Evolutionary conservation across 2,797 vertebrate species (phyloP).

Genomic region (Artibeus lituratus): DNA sequence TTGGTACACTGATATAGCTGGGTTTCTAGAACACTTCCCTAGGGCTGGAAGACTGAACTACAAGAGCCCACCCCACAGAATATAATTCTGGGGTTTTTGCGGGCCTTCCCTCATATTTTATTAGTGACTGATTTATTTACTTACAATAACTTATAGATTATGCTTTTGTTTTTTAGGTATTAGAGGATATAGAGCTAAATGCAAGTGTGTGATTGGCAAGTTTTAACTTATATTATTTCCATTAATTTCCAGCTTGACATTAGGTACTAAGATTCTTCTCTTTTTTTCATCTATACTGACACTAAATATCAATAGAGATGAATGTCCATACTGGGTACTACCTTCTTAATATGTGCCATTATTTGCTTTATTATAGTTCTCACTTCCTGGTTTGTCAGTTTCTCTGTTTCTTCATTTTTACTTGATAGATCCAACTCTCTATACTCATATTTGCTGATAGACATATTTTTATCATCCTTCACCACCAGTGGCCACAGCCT

Average conservation of each 20-base stretch:
- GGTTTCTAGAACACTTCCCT: too few species aligned
- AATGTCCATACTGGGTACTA: not conserved
- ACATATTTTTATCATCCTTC: not conserved
- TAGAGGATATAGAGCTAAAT: not conserved
- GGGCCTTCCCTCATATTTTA: not conserved
- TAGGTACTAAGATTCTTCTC: not conserved
- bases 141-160: not conserved
- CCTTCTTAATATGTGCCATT: not conserved
- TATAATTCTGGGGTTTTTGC: too few species aligned
- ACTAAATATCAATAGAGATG: not conserved
- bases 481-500: not conserved
- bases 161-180: not conserved
- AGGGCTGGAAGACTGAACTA: too few species aligned
- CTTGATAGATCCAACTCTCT: not conserved
- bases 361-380: not conserved
- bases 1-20: too few species aligned
- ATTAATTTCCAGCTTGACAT: constrained; percentile 10
- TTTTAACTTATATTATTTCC: not conserved
- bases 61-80: too few species aligned
- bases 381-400: not conserved
- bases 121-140: not conserved
- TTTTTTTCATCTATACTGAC: not conserved
- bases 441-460: not conserved
- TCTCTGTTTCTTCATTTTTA: not conserved
- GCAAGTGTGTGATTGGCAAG: not conserved